A percentile compares a stretch with the other conserved stretches of the same genome.
phyloP scores from a whole-genome alignment of 2,113 vertebrate genomes.

The Crotalus tigris region DNA sequence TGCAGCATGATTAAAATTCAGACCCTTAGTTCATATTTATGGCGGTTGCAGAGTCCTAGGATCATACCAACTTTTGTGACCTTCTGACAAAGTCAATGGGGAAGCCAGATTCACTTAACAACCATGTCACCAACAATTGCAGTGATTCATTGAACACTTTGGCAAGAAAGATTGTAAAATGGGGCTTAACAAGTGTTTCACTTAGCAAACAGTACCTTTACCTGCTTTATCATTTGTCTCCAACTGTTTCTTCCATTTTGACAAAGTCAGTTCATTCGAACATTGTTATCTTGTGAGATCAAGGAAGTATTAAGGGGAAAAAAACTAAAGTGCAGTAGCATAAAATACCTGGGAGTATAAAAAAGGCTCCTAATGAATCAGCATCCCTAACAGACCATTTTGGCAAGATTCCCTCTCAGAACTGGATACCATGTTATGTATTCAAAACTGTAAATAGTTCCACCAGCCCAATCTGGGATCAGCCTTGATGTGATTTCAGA shows the following conservation, averaged over 20 bases:
- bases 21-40: too few species aligned
- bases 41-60: too few species aligned
- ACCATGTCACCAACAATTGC: too few species aligned
- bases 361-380: background rate
- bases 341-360: background rate
- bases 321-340: background rate
- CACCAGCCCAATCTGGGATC: background rate
- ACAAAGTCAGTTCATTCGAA: background rate
- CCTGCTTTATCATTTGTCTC: too few species aligned
- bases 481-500: background rate
- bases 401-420: background rate
- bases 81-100: too few species aligned
- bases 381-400: background rate
- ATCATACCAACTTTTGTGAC: too few species aligned
- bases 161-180: too few species aligned
- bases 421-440: background rate
- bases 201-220: background rate
- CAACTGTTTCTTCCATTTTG: background rate
- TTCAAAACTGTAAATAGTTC: background rate
- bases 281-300: background rate
- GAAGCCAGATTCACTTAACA: too few species aligned
- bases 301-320: background rate
- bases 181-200: too few species aligned
- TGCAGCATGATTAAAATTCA: too few species aligned
- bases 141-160: too few species aligned